Conservation (phyloP, 2,888 invertebrate species). For the Phoronis australis region DNA sequence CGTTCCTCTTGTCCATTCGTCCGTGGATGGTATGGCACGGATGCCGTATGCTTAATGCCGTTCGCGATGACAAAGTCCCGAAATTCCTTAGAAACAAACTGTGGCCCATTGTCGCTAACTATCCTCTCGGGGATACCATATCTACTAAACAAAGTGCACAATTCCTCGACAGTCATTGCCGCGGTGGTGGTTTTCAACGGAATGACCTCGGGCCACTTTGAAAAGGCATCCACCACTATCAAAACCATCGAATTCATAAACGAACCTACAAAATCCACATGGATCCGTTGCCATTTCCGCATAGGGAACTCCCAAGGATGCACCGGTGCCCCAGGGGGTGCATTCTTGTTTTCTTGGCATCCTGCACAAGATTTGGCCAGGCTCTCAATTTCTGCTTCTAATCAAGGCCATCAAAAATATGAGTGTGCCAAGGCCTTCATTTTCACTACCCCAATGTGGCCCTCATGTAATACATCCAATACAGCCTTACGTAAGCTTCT, state of each 20-base stretch:
- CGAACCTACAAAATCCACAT: slow-evolving; percentile 9
- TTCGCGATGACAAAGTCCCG: slow-evolving; percentile 4
- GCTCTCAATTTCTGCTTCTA: not conserved
- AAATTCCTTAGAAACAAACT: slow-evolving; percentile 9
- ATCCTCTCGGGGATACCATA: slow-evolving; percentile 6
- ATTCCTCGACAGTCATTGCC: not conserved
- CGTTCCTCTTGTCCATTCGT: slow-evolving; percentile 11
- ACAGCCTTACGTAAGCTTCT: not conserved
- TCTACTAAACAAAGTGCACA: slow-evolving; percentile 1
- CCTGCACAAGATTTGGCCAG: slow-evolving; percentile 1
- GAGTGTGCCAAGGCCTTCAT: not conserved
- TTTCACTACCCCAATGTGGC: not conserved
- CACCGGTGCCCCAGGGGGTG: slow-evolving; percentile 7
- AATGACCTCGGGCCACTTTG: slow-evolving; percentile 8
- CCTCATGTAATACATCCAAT: slow-evolving; percentile 6
- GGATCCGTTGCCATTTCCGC: slow-evolving; percentile 7
- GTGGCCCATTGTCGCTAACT: slow-evolving; percentile 13
- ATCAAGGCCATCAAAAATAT: not conserved
- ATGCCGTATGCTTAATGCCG: slow-evolving; percentile 9
- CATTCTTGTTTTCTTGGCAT: slow-evolving; percentile 3
- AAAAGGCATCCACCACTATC: slow-evolving; percentile 1
- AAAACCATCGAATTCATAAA: slow-evolving; percentile 8
- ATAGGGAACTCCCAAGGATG: slow-evolving; percentile 11
- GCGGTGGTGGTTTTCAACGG: slow-evolving; percentile 6
- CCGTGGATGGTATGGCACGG: slow-evolving; percentile 9